Conservation (phyloP, 2,888 invertebrate genomes). For the Aspidiotus rigidus region DNA sequence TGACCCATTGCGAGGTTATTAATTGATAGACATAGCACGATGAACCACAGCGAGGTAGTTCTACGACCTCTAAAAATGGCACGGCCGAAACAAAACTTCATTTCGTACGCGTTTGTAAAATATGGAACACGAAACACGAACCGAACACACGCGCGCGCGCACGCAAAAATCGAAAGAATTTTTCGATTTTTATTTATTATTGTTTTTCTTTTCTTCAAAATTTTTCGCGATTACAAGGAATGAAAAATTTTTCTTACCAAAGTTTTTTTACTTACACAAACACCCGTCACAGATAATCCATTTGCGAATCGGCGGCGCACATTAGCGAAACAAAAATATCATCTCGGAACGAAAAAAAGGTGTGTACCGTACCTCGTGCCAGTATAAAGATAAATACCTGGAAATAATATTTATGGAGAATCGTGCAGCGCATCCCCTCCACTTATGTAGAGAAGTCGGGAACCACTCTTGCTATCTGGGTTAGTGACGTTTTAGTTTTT, state of each 20-base stretch:
- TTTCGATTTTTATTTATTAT: neutral
- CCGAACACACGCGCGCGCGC: neutral
- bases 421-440: constrained; percentile 23
- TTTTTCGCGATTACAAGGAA: neutral
- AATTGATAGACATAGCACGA: constrained; percentile 18
- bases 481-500: constrained; percentile 21
- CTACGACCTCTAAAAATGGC: constrained; percentile 4
- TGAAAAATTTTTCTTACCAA: no score
- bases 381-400: constrained; percentile 25
- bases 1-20: constrained; percentile 39
- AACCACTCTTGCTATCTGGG: constrained; percentile 26
- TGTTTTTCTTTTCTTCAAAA: neutral
- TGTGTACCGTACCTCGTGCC: constrained; percentile 5
- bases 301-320: constrained; percentile 1
- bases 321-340: constrained; percentile 11
- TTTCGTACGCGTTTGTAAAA: constrained; percentile 5
- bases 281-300: neutral
- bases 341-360: constrained; percentile 12
- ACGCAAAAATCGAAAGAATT: neutral
- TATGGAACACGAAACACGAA: neutral
- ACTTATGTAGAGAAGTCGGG: constrained; percentile 14
- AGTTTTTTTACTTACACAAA: no score
- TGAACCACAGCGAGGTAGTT: constrained; percentile 24
- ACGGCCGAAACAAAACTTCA: constrained; percentile 17
- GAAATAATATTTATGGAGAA: constrained; percentile 22